Percentiles rank a stretch among this genome's conserved stretches.
phyloP scores from a whole-genome alignment of 2,797 vertebrate genomes.

The Poecilia gillii region DNA sequence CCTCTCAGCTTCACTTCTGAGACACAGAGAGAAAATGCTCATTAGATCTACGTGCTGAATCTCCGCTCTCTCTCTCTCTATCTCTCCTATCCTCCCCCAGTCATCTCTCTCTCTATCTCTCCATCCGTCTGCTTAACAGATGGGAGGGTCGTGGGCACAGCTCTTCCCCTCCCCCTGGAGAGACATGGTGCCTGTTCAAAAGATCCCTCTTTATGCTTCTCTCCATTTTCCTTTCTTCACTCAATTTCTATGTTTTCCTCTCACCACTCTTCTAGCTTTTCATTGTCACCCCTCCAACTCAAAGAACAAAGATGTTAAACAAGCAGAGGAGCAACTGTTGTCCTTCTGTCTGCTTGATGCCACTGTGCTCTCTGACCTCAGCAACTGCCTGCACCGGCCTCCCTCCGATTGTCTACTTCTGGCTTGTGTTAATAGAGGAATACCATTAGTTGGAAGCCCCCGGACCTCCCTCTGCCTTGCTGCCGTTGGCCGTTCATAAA shows the following conservation, averaged over 20 bases:
- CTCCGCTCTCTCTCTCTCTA: constrained; percentile 65
- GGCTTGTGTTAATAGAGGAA: constrained; percentile 40
- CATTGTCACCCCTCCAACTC: constrained; percentile 58
- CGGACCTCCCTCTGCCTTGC: background rate
- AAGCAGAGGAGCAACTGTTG: constrained; percentile 47
- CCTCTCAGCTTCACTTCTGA: constrained; percentile 81
- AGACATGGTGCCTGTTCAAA: constrained; percentile 82
- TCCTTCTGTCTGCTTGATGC: constrained; percentile 54
- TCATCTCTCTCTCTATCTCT: constrained; percentile 48
- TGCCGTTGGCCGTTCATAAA: background rate
- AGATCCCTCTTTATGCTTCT: constrained; percentile 76
- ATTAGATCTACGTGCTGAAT: constrained; percentile 82
- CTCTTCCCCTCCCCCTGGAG: constrained; percentile 78
- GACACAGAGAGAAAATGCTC: constrained; percentile 72
- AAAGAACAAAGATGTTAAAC: constrained; percentile 46
- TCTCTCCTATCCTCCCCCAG: constrained; percentile 73
- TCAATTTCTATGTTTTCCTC: constrained; percentile 44
- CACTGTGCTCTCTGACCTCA: constrained; percentile 51
- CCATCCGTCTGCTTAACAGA: constrained; percentile 82
- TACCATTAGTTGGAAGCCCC: constrained; percentile 24
- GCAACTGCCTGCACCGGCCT: constrained; percentile 26
- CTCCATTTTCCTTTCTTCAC: constrained; percentile 59
- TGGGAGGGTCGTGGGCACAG: constrained; percentile 80
- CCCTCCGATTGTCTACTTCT: constrained; percentile 37
- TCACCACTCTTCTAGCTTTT: constrained; percentile 37